Evolutionary conservation across 2,888 invertebrate genomes (phyloP).

Genomic region (Eupithecia inturbata): DNA sequence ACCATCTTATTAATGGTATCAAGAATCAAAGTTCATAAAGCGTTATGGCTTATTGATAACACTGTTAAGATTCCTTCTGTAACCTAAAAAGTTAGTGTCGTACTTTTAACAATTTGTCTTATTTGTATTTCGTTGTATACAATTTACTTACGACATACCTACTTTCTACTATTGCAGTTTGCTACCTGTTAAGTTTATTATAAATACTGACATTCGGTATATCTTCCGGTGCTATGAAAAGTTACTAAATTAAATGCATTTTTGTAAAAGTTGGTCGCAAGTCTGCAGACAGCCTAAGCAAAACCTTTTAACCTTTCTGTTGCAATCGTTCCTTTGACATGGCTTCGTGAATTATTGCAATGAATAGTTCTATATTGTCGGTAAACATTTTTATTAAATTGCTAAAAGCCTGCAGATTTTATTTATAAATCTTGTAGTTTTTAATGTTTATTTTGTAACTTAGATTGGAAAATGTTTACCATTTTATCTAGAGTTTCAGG

Average conservation of each 20-base stretch:
- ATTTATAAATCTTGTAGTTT: slow-evolving; percentile 23
- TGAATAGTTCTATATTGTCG: slow-evolving; percentile 46
- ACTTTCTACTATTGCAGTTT: too few relatives aligned
- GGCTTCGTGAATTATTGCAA: slow-evolving; percentile 70
- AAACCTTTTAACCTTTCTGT: slow-evolving; percentile 67
- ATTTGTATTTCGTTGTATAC: too few relatives aligned
- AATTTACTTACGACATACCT: too few relatives aligned
- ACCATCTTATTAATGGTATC: neutral
- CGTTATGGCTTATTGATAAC: neutral
- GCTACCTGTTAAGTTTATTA: too few relatives aligned
- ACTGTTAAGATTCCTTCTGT: neutral
- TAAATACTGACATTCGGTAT: neutral
- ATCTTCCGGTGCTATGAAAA: neutral
- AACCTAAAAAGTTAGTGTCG: too few relatives aligned
- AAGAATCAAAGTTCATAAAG: neutral
- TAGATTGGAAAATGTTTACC: slow-evolving; percentile 42
- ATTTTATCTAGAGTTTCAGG: slow-evolving; percentile 26
- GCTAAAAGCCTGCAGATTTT: slow-evolving; percentile 25
- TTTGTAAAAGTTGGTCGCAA: slow-evolving; percentile 42
- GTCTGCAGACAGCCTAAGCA: slow-evolving; percentile 52
- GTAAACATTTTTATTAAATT: slow-evolving; percentile 42
- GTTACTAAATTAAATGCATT: neutral
- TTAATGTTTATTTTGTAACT: slow-evolving; percentile 17
- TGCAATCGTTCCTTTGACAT: slow-evolving; percentile 77
- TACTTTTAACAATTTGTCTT: too few relatives aligned